Evolutionary conservation across 2,113 vertebrate genomes (phyloP), one percentile per base, ranked within the genome.

Genomic region (Atlantisia rogersi): DNA sequence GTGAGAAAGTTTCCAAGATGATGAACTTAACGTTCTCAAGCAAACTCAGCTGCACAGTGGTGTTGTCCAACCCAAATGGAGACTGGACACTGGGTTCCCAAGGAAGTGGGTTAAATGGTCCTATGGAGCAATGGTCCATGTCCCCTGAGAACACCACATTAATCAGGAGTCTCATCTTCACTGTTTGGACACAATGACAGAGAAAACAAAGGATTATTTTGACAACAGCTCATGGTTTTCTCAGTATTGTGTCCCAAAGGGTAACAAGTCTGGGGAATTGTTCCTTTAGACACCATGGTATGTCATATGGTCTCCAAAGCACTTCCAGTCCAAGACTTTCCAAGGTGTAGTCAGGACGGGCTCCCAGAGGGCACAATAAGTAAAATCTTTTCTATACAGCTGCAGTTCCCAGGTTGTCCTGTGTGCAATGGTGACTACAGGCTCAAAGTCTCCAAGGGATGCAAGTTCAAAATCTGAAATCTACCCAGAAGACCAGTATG

Each of bases 221-320:
- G 20, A 10, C 2, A 29, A 4, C 9, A 60, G 5, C 1, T 3
- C 25, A 1, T 18, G 8, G 3, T 25, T 94, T 32, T 5, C 35
- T 92, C 26, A 32, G 16, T 4, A 7, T 25, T 52, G 10, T 48
- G 37, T 10, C 14, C 18, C 2, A 0, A 48, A 69, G 5, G 10
- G 12, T 4, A 17, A 1, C 15, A 50, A 21, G 15, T n/a, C 8
- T 4, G 3, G 2, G 12, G 7, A 6, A 9, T 52, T 12, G 2
- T 67, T 84, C 18, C 6, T 77, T 80, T 21, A 50, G 26, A 46
- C 6, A 39, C 3, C 12, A 6, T 11, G 6, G 42, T 31, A 16
- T 9, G 39, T 29, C 25, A 37, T 29, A 32, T 28, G 11, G 7
- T 17, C 25, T 64, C 76, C 73, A 80, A 35, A 81, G 28, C 26